Conservation (phyloP, 2,888 invertebrate species). For the Philereme transversata region DNA sequence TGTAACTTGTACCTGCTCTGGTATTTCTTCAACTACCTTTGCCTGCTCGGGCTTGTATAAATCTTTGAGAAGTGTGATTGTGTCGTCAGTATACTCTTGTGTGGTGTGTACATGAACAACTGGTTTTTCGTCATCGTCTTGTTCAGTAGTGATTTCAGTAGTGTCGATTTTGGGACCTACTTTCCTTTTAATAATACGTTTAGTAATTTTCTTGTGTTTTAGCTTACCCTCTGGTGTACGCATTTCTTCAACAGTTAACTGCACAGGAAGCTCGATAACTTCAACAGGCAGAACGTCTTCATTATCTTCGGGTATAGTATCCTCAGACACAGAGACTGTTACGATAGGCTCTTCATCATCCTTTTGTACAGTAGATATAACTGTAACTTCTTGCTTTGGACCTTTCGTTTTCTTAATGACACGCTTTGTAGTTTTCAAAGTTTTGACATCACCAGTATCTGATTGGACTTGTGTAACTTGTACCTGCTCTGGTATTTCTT, state of each 20-base stretch:
- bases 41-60: constrained; percentile 17
- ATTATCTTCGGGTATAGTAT: constrained; percentile 51
- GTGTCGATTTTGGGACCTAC: constrained; percentile 49
- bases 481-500: constrained; percentile 35
- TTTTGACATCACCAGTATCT: constrained; percentile 49
- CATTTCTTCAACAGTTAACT: constrained; percentile 46
- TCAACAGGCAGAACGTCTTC: constrained; percentile 35
- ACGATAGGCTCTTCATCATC: constrained; percentile 38
- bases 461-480: constrained; percentile 56
- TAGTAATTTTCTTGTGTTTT: constrained; percentile 41
- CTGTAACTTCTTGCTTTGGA: constrained; percentile 11
- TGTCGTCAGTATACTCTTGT: constrained; percentile 39
- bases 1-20: constrained; percentile 48
- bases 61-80: constrained; percentile 39
- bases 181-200: constrained; percentile 56
- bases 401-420: constrained; percentile 10
- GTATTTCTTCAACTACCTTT: constrained; percentile 36
- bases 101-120: constrained; percentile 52
- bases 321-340: constrained; percentile 54
- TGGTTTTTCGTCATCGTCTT: constrained; percentile 55
- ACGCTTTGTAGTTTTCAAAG: constrained; percentile 42
- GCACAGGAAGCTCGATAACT: constrained; percentile 58
- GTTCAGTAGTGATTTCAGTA: constrained; percentile 54
- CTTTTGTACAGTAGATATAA: constrained; percentile 7
- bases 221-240: constrained; percentile 48